Evolutionary conservation across 2,797 vertebrate species (phyloP), one percentile per base, ranked within the genome.

Genomic region (Lepidocolaptes lacrymiger): DNA sequence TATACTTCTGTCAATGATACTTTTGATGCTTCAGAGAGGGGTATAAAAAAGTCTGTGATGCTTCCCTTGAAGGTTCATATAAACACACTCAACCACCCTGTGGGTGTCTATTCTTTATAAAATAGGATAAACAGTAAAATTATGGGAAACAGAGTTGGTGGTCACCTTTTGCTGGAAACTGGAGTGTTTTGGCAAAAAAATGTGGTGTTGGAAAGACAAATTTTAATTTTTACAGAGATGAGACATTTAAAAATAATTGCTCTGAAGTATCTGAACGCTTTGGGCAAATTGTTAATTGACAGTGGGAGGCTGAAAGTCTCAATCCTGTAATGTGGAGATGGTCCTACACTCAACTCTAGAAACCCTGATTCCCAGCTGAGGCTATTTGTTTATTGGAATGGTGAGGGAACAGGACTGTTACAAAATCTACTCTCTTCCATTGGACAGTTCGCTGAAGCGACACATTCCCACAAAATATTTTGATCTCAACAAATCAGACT

Each of bases 401-500:
- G 34, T 82, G 85, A 88, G 79, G 80, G 66, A 87, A 74, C 22
- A 34, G 49, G 36, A 39, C 37, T 77, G 43, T 74, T 94, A 84
- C 61, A 89, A 79, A 85, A 94, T 76, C 48, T 59, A 32, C 39
- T 37, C 1, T 58, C 49, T 80, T 77, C 84, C 58, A 68, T 6
- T 96, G 93, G 93, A 92, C 59, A 34, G 61, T 41, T 94, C 19
- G 24, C 22, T 91, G 28, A 87, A 91, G 91, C 43, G 72, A 93
- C 75, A 94, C 75, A 92, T 95, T 93, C 91, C 77, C 1, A 0
- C 52, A 73, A 82, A 89, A 91, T 92, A 92, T 80, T 93, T 93
- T 68, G 32, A 94, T 88, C 81, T 77, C 81, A 88, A 94, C 86
- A 96, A 87, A 92, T 94, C 72, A 89, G 44, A 20, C 22, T 71